phyloP scores from a whole-genome alignment of 1,140 invertebrate genomes.

The Brachionus rubens region DNA sequence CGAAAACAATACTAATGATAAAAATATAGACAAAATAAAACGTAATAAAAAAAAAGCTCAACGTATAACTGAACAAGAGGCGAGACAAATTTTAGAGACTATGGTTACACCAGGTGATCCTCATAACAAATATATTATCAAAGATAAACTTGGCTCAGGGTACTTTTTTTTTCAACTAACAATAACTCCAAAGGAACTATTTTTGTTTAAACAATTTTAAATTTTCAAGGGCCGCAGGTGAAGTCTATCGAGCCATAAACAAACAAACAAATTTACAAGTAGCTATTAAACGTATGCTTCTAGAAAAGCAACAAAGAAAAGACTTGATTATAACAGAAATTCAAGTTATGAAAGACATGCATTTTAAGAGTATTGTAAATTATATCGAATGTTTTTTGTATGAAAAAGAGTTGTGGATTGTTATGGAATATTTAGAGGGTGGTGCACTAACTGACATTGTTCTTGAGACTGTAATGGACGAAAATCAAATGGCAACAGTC shows the following conservation, averaged over 20 bases:
- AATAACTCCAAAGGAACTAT: background rate
- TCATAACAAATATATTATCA: conserved; percentile 32
- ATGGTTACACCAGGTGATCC: conserved; percentile 39
- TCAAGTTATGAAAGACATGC: conserved; percentile 59
- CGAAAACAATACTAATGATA: conserved; percentile 5
- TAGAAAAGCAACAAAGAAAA: conserved; percentile 63
- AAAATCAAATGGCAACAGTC: conserved; percentile 58
- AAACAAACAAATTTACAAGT: conserved; percentile 50
- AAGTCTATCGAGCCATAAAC: conserved; percentile 36
- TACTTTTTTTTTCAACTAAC: conserved; percentile 1
- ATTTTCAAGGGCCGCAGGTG: conserved; percentile 43
- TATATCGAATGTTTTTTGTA: conserved; percentile 54
- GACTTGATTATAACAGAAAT: conserved; percentile 64
- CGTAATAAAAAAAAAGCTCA: conserved; percentile 25
- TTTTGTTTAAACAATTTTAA: too few relatives aligned
- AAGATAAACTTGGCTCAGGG: conserved; percentile 46
- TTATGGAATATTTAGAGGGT: conserved; percentile 65
- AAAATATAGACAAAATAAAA: conserved; percentile 19
- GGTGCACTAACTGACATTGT: conserved; percentile 65
- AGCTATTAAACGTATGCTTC: conserved; percentile 64
- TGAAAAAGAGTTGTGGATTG: conserved; percentile 63
- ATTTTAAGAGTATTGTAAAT: conserved; percentile 63
- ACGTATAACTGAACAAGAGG: conserved; percentile 19
- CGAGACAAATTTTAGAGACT: conserved; percentile 30
- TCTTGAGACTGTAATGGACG: conserved; percentile 64